Evolutionary conservation across 2,113 vertebrate species (phyloP), one percentile per base, ranked within the genome.

Genomic region (Scopus umbretta): DNA sequence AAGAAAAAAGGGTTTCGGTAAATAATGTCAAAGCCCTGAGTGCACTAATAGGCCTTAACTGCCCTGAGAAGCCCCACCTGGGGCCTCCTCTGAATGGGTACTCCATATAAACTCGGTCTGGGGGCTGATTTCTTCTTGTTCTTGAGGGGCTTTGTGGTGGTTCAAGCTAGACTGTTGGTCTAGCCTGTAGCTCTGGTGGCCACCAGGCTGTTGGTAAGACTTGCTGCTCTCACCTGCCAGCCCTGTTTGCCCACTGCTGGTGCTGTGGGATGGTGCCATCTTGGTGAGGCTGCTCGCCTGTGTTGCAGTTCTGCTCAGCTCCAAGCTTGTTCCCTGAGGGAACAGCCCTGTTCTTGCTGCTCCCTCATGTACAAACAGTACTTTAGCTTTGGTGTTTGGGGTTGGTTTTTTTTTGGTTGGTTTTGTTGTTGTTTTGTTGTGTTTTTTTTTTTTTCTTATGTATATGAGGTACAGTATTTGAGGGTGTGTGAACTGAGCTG

Each of bases 101-200:
- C 22, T 34, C 32, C 15, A 10, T 26, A 43, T 17, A 74, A 85
- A 36, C 16, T 36, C 27, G 3, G 16, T 12, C 19, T 19, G 5
- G 5, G 16, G 1, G 0, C 0, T 2, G 0, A 0, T 0, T 0
- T 1, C 0, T 0, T 0, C 0, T 0, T 26, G 0, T 1, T 30
- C 0, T 1, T 47, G 9, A 4, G 20, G 1, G 9, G 3, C 0
- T 20, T 3, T 2, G 1, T 1, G 5, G 1, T 9, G 1, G 1
- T 1, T 0, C 0, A 25, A 5, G 40, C 0, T 13, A 11, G 1
- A 0, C 1, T 4, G 2, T 25, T 4, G 23, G 1, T 1, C 2
- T 27, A 2, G 1, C 0, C 7, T 20, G 8, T 38, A 9, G 13
- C 1, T 3, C 4, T 13, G 6, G 8, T 20, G 5, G 5, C 1